phyloP scores from a whole-genome alignment of 2,113 vertebrate species.

The Psilopogon haemacephalus region DNA sequence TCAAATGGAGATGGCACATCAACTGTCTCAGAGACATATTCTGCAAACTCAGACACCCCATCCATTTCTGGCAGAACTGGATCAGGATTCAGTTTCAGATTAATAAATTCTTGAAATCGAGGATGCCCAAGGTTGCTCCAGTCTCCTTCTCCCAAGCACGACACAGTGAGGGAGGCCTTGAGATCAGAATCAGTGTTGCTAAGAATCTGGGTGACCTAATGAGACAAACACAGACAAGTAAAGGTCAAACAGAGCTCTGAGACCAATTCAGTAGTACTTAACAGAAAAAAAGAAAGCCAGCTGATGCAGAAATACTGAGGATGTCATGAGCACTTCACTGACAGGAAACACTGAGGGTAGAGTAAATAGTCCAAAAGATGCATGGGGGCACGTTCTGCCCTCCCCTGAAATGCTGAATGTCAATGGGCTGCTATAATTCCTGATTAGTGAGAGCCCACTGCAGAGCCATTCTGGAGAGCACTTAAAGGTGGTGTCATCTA shows the following conservation, averaged over 20 bases:
- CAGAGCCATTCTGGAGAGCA: neutral
- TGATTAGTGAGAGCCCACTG: neutral
- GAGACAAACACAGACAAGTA: slow-evolving; percentile 41
- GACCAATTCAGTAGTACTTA: neutral
- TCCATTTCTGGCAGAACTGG: slow-evolving; percentile 89
- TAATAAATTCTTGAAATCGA: slow-evolving; percentile 80
- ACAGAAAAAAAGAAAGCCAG: neutral
- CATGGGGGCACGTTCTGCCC: neutral
- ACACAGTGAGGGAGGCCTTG: slow-evolving; percentile 87
- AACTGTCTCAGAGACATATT: slow-evolving; percentile 94
- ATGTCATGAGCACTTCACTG: neutral
- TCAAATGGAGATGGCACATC: slow-evolving; percentile 95
- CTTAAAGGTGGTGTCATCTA: neutral
- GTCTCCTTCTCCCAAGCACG: slow-evolving; percentile 88
- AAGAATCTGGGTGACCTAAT: slow-evolving; percentile 85
- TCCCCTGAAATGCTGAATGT: neutral
- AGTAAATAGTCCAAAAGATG: neutral
- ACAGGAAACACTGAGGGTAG: neutral
- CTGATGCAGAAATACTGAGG: neutral
- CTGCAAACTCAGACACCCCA: slow-evolving; percentile 91
- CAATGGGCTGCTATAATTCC: neutral
- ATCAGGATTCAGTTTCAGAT: slow-evolving; percentile 88
- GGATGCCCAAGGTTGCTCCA: slow-evolving; percentile 89
- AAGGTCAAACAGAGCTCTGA: neutral
- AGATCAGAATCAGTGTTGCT: slow-evolving; percentile 77